phyloP scores from a whole-genome alignment of 2,888 invertebrate genomes.

The Xestia sexstrigata region DNA sequence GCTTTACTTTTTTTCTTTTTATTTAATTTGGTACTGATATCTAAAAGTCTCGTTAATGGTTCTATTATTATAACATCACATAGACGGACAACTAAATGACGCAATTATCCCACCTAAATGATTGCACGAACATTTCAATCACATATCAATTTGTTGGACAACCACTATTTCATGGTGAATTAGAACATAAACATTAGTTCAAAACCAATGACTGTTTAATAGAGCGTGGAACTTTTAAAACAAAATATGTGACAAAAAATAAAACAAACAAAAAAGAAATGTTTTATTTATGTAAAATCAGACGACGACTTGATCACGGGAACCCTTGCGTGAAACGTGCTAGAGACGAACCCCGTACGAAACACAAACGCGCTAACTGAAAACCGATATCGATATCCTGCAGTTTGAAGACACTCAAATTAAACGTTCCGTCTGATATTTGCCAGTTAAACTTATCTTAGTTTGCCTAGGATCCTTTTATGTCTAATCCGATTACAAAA shows the following conservation, averaged over 20 bases:
- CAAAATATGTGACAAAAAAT: conserved; percentile 55
- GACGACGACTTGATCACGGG: conserved; percentile 54
- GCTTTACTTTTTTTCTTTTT: neutral
- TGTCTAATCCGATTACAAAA: conserved; percentile 9
- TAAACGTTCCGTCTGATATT: conserved; percentile 26
- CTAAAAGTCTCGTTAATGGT: conserved; percentile 2
- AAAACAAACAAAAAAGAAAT: conserved; percentile 20
- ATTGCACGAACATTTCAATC: conserved; percentile 35
- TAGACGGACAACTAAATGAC: conserved; percentile 2
- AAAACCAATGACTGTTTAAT: conserved; percentile 53
- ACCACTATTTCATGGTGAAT: conserved; percentile 18
- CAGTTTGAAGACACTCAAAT: conserved; percentile 36
- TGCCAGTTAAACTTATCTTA: conserved; percentile 21
- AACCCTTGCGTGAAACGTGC: conserved; percentile 60
- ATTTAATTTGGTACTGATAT: conserved; percentile 3
- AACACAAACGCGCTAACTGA: conserved; percentile 49
- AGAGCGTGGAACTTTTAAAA: conserved; percentile 65
- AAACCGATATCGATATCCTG: conserved; percentile 56
- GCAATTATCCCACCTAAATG: conserved; percentile 5
- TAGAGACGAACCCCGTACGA: conserved; percentile 36
- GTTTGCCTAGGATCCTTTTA: conserved; percentile 36
- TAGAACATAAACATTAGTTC: conserved; percentile 7
- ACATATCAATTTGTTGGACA: conserved; percentile 26
- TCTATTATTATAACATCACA: conserved; percentile 17
- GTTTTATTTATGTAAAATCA: conserved; percentile 39